Evolutionary conservation across 2,113 vertebrate genomes (phyloP), one percentile per base, ranked within the genome.

Genomic region (Muscicapa adusta): DNA sequence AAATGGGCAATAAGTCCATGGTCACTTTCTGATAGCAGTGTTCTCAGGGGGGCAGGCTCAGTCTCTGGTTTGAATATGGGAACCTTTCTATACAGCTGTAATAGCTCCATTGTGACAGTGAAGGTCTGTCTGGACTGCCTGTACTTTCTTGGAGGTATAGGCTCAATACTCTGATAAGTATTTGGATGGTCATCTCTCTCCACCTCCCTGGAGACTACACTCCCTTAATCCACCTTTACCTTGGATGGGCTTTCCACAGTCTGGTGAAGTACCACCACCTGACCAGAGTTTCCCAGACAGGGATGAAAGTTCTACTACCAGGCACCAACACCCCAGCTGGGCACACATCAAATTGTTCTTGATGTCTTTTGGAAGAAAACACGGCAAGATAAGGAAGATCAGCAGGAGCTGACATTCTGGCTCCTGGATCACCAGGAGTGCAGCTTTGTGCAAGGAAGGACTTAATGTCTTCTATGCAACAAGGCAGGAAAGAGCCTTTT

Each of bases 131-230:
- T 74, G 36, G 45, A 66, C 15, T 53, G 48, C 7, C 48, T 72
- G 24, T 87, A 82, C 48, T 79, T 96, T 94, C 89, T 90, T 80
- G 77, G 76, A 82, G 57, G 78, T 58, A 76, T 22, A 92, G 50
- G 26, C 14, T 75, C 81, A 70, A 18, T 51, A 36, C 45, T 40
- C 63, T 45, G 34, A 34, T 54, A 85, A 83, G 48, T 31, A 63
- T 60, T 40, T 88, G 40, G 51, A 60, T 38, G 4, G 14, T 34
- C 66, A 65, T 33, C 40, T 61, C 26, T 53, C 33, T 40, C 51
- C 45, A 51, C 29, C 25, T 22, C 23, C 28, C n/a, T 29, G 20
- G 36, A 72, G 58, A 25, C 45, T 53, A 47, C n/a, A 56, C 31
- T 79, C 23, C 33, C 5, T 12, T 31, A 47, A 73, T 24, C 28